Conservation (phyloP, 1,140 invertebrate species). For the Bactericera cockerelli region DNA sequence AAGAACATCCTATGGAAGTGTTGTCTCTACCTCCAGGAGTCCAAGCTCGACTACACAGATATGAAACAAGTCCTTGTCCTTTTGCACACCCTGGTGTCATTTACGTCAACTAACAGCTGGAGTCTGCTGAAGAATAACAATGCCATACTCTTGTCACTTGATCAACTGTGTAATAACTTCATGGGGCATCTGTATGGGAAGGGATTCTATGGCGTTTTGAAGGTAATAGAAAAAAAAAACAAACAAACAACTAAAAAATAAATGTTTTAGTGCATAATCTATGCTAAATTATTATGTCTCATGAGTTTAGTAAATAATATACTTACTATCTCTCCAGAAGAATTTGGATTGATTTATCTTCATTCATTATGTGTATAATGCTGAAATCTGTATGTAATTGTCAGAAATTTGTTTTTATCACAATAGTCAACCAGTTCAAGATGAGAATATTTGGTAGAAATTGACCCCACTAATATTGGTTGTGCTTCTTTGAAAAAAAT, state of each 20-base stretch:
- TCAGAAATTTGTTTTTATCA: no score
- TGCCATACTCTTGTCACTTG: conserved; percentile 69
- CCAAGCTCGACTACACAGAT: conserved; percentile 51
- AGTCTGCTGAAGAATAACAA: conserved; percentile 47
- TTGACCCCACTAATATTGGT: no score
- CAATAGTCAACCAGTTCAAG: no score
- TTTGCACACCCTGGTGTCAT: conserved; percentile 73
- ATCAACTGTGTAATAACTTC: conserved; percentile 79
- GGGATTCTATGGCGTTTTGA: conserved; percentile 66
- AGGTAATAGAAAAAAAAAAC: conserved; percentile 49
- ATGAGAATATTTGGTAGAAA: no score
- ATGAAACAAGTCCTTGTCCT: conserved; percentile 56
- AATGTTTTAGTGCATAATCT: neutral
- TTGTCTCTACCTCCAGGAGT: conserved; percentile 50
- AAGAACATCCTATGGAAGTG: conserved; percentile 68
- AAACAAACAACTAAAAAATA: neutral
- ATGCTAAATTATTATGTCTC: no score
- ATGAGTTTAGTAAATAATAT: no score
- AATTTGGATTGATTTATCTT: no score
- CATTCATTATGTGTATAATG: no score
- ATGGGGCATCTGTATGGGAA: conserved; percentile 75
- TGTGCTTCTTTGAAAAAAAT: no score
- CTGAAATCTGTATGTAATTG: no score
- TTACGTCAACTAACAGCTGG: conserved; percentile 76
- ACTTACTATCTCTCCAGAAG: no score